Conservation (phyloP, 2,797 vertebrate genomes). For the Chelon labrosus region DNA sequence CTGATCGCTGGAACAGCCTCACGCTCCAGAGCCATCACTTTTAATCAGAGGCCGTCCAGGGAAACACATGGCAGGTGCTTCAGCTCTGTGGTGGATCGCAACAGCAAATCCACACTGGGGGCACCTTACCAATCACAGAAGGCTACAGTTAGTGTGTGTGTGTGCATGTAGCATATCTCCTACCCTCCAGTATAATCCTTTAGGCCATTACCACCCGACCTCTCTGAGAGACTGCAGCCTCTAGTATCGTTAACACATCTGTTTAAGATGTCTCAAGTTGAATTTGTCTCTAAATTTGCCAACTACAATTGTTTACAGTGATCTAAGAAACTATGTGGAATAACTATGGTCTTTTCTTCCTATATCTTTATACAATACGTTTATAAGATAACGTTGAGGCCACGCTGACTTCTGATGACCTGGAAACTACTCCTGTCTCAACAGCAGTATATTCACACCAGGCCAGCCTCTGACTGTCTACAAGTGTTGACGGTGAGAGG, state of each 20-base stretch:
- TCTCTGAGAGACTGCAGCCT: conserved; percentile 44
- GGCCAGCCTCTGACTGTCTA: not conserved
- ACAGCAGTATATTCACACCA: conserved; percentile 6
- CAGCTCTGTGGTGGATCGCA: conserved; percentile 77
- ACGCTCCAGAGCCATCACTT: conserved; percentile 84
- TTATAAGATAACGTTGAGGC: no score
- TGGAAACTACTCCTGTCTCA: not conserved
- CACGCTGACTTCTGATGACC: not conserved
- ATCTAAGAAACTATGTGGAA: not conserved
- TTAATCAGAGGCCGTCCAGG: conserved; percentile 81
- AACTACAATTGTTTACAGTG: not conserved
- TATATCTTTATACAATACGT: not conserved
- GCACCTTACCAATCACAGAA: conserved; percentile 70
- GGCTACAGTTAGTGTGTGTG: conserved; percentile 47
- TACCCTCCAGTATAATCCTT: conserved; percentile 65
- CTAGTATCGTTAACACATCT: conserved; percentile 37
- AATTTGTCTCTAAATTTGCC: conserved; percentile 38
- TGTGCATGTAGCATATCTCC: conserved; percentile 63
- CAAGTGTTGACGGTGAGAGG: conserved; percentile 18
- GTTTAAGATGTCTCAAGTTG: conserved; percentile 41
- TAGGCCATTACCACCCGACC: conserved; percentile 74
- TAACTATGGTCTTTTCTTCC: not conserved
- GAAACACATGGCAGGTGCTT: conserved; percentile 82
- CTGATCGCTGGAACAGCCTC: conserved; percentile 78
- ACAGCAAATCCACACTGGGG: conserved; percentile 77